Conservation (phyloP, 2,888 invertebrate genomes). For the Idaea straminata region DNA sequence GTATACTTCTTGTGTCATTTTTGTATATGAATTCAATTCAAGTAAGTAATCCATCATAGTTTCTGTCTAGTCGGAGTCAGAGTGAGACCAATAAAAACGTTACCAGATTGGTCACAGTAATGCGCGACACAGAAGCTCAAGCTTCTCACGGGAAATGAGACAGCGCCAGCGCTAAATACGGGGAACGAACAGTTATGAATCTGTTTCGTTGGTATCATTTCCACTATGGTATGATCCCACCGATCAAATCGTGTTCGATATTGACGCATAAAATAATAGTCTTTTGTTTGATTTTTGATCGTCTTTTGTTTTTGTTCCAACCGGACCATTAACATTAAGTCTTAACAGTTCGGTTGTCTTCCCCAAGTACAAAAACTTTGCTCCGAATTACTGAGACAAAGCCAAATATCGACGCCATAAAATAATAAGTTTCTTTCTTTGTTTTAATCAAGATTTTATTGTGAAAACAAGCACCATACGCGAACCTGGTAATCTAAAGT, state of each 20-base stretch:
- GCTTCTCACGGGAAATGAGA: slow-evolving; percentile 34
- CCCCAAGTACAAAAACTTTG: too few relatives aligned
- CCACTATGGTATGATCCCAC: slow-evolving; percentile 9
- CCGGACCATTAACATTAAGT: too few relatives aligned
- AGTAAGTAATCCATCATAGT: neutral
- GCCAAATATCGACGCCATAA: too few relatives aligned
- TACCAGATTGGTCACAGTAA: slow-evolving; percentile 11
- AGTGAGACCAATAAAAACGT: slow-evolving; percentile 3
- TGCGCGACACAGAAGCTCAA: neutral
- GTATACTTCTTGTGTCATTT: neutral
- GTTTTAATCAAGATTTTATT: too few relatives aligned
- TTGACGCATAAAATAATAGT: too few relatives aligned
- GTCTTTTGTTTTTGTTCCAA: too few relatives aligned
- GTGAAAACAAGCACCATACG: too few relatives aligned
- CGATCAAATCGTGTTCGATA: neutral
- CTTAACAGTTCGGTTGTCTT: too few relatives aligned
- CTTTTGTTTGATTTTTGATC: too few relatives aligned
- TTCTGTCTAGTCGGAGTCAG: neutral
- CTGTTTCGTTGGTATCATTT: slow-evolving; percentile 9
- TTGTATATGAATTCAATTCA: neutral
- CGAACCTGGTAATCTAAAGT: too few relatives aligned
- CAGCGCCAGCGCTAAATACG: slow-evolving; percentile 16
- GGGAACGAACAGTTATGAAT: slow-evolving; percentile 25
- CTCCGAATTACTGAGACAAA: too few relatives aligned
- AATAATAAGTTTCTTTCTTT: too few relatives aligned